Percentiles rank a stretch among this genome's conserved stretches.
These are phyloP conservation scores for Zhuqinia jingwanae DNA, from an alignment of 2,888 invertebrate genomes.

Conservation along the genomic window DNA sequence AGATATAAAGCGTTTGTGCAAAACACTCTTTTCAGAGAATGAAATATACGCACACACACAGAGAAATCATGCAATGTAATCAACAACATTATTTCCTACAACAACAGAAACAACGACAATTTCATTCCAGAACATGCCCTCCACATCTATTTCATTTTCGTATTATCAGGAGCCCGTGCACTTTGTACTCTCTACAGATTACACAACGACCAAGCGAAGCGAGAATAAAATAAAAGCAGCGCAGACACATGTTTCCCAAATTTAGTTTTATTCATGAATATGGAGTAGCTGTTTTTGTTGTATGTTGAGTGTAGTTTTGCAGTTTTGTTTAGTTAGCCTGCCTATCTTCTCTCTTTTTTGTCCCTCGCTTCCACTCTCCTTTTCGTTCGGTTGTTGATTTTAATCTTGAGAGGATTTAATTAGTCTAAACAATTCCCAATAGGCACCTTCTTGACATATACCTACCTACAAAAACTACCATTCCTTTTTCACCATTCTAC, in stretches of 20 bases:
- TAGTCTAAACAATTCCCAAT: constrained; percentile 34
- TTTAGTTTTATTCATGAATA: constrained; percentile 26
- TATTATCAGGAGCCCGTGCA: no score
- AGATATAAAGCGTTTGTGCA: neutral
- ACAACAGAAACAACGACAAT: neutral
- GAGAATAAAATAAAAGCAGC: neutral
- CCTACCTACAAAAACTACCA: no score
- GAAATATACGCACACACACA: neutral
- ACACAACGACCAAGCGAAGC: neutral
- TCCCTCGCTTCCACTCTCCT: no score
- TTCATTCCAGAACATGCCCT: neutral
- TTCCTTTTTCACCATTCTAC: no score
- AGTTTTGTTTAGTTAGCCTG: neutral
- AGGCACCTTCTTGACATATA: constrained; percentile 36
- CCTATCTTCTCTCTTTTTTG: neutral
- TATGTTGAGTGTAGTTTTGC: neutral
- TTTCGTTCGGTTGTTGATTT: constrained; percentile 40
- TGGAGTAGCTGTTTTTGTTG: neutral
- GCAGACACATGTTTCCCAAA: constrained; percentile 20
- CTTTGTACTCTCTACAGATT: neutral
- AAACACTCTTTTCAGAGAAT: neutral
- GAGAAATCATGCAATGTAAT: constrained; percentile 24
- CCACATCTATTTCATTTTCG: no score
- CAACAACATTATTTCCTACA: constrained; percentile 7
- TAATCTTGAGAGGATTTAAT: constrained; percentile 53